Base-by-base conservation (phyloP, 2,888 invertebrate genomes). In the Linhomoeus sp. region DNA sequence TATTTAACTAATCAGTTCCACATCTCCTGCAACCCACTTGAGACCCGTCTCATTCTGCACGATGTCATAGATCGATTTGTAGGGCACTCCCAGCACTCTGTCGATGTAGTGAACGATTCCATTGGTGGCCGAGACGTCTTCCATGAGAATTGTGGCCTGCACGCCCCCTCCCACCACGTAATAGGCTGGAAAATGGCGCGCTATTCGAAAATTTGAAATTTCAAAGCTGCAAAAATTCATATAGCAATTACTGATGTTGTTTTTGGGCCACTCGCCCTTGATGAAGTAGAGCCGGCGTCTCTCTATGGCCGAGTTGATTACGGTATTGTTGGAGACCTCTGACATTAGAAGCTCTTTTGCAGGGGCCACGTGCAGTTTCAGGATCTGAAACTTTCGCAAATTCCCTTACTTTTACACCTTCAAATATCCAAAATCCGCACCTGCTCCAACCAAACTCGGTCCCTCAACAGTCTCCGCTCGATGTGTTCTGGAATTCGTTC, bases 71-170 rank as follows among this genome's bases (percentile, higher is more conserved):
- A 50, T 42, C 19, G 48, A 43, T 38, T 63, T 57, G 50, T 65
- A 64, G 1, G 64, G 63, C 3, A 64, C 61, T 19, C 64, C 64
- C 23, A 64, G 52, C 12, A 64, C 64, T 40, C 65, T 49, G 43
- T 64, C 64, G 39, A 64, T 63, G 50, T 62, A 64, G 48, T 64
- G 64, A 20, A 64, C 56, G 36, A 64, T 64, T 41, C 64, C 64
- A 46, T 64, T 64, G 2, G 58, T 60, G 17, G 60, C 62, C 5
- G 65, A 63, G 15, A 64, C 59, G 46, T 64, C 61, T 37, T 64
- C 62, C 50, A 37, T 37, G 48, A 57, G 54, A 19, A 64, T 62
- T 5, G 61, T 58, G 9, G 64, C 62, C 39, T 51, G 47, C 12
- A 65, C 57, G 7, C 64, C 64, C 9, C 65, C 64, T 14, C 64